Conservation (phyloP, 2,888 invertebrate genomes). For the Slavum lentiscoides region DNA sequence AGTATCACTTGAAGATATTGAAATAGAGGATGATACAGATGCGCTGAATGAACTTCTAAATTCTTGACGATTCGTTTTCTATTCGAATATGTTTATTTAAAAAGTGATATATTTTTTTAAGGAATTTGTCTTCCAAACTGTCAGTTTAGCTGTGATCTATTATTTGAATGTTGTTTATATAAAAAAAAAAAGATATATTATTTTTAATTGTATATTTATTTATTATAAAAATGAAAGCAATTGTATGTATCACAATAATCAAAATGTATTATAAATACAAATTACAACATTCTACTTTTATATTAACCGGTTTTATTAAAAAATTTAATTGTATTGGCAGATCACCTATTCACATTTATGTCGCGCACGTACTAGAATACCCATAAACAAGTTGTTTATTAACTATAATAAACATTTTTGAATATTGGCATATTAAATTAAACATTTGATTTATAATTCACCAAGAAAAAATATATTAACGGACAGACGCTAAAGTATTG, state of each 20-base stretch:
- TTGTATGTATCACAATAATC: conserved; percentile 11
- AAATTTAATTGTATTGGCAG: too few species aligned
- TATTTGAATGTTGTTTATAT: conserved; percentile 31
- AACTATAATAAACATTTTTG: too few species aligned
- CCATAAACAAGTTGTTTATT: too few species aligned
- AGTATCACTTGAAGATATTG: conserved; percentile 56
- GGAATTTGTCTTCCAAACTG: conserved; percentile 42
- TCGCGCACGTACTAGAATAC: too few species aligned
- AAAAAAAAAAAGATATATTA: background rate
- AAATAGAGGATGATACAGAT: conserved; percentile 55
- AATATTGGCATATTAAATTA: too few species aligned
- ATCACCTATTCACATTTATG: too few species aligned
- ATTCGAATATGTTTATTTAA: conserved; percentile 14
- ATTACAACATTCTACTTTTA: too few species aligned
- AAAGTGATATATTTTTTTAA: conserved; percentile 5
- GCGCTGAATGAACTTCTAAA: conserved; percentile 55
- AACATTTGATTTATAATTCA: too few species aligned
- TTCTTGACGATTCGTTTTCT: conserved; percentile 42
- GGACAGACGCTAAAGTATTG: too few species aligned
- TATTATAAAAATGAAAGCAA: conserved; percentile 19
- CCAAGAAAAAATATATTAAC: too few species aligned
- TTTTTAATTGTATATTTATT: conserved; percentile 28
- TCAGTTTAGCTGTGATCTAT: conserved; percentile 43
- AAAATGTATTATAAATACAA: conserved; percentile 32
- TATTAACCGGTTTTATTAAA: too few species aligned